Conservation (phyloP, 2,113 vertebrate species). For the Atlantisia rogersi region DNA sequence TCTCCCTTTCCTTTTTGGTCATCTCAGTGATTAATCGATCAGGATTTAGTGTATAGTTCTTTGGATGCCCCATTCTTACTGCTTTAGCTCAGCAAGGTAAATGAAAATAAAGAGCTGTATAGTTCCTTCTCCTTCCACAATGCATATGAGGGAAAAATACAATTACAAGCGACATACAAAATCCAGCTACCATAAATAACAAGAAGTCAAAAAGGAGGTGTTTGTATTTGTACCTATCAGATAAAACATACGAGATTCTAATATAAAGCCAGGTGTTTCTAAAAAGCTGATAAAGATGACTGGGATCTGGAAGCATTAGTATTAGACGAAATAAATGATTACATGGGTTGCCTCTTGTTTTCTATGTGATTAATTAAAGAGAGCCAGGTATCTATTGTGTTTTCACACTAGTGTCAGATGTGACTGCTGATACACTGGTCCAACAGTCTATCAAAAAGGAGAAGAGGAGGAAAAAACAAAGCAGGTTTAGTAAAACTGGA, state of each 20-base stretch:
- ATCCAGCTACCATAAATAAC: not conserved
- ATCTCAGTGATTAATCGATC: fast-evolving
- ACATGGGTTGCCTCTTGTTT: not conserved
- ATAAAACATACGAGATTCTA: not conserved
- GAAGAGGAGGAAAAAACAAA: not conserved
- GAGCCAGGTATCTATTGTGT: not conserved
- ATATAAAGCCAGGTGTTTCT: not conserved
- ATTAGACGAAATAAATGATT: not conserved
- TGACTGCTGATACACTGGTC: not conserved
- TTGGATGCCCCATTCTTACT: not conserved
- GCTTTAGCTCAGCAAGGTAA: not conserved
- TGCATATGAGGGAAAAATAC: not conserved
- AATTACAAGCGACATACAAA: not conserved
- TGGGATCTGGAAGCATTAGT: not conserved
- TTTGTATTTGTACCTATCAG: not conserved
- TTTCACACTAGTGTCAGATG: not conserved
- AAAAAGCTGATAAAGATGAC: not conserved
- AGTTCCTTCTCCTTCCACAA: not conserved
- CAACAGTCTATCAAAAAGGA: not conserved
- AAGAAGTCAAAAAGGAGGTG: not conserved
- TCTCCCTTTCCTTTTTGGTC: not conserved
- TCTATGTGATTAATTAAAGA: not conserved
- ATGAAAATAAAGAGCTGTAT: not conserved
- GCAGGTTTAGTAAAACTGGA: not conserved
- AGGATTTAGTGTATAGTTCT: fast-evolving